These are phyloP conservation scores for Ips typographus DNA, from an alignment of 1,140 invertebrate species.

Conservation along the genomic window DNA sequence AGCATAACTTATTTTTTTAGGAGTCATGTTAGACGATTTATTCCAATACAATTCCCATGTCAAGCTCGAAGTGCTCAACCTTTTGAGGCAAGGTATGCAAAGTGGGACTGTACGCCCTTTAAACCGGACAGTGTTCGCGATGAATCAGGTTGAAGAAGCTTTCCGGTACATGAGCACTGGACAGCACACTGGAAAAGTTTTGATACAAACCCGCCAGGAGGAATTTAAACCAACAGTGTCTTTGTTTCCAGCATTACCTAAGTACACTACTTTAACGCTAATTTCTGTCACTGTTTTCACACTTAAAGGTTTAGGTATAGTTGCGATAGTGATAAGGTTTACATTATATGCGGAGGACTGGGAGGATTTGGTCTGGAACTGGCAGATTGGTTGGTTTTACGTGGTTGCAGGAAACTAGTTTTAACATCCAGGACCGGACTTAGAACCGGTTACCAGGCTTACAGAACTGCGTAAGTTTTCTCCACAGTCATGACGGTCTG, in stretches of 20 bases:
- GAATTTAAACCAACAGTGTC: slow-evolving; percentile 13
- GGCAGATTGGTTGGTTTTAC: slow-evolving; percentile 79
- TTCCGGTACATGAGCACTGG: slow-evolving; percentile 79
- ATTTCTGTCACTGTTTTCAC: neutral
- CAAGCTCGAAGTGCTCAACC: neutral
- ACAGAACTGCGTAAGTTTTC: slow-evolving; percentile 57
- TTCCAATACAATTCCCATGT: too few species aligned
- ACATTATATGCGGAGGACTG: slow-evolving; percentile 72
- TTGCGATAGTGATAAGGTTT: slow-evolving; percentile 55
- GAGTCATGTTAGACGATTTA: too few species aligned
- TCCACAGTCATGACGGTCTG: neutral
- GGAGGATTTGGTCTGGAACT: slow-evolving; percentile 93
- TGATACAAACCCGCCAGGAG: slow-evolving; percentile 65
- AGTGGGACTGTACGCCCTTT: slow-evolving; percentile 60
- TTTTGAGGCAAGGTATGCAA: slow-evolving; percentile 15
- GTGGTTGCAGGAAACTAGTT: slow-evolving; percentile 77
- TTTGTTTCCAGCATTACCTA: slow-evolving; percentile 22
- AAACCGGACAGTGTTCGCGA: slow-evolving; percentile 61
- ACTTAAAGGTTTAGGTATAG: slow-evolving; percentile 17
- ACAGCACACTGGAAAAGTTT: slow-evolving; percentile 85
- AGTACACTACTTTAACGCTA: slow-evolving; percentile 13
- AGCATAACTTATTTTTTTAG: too few species aligned
- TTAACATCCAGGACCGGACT: slow-evolving; percentile 79
- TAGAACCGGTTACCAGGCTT: slow-evolving; percentile 76
- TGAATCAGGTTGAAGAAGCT: slow-evolving; percentile 64